Evolutionary conservation across 2,888 invertebrate species (phyloP), one percentile per base, ranked within the genome.

Genomic region (Rotaria macrura): DNA sequence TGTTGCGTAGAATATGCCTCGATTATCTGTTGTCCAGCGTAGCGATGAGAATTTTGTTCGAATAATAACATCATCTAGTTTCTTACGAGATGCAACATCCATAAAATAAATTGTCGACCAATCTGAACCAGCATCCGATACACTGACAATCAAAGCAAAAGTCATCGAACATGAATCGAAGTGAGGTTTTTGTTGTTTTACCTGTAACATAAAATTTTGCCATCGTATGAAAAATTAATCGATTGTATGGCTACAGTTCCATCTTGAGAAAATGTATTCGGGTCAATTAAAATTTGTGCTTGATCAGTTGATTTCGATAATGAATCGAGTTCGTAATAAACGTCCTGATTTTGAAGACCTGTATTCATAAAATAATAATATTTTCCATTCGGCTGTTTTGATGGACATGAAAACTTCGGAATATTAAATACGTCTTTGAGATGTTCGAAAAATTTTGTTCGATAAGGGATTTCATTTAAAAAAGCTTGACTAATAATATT

Each of bases 401-500:
- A 93, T 0, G 97, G 97, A 88, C 95, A 94, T 3, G 95, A 94
- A 91, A 94, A 96, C 92, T 96, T 97, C n/a, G 96, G 95, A 91
- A 95, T 97, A 91, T 99, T 95, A 96, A 96, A 97, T 49, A 97
- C 92, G 88, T 95, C 94, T 0, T 95, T 96, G 49, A 98, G 92
- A 87, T 95, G 92, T 87, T 47, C 65, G 34, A 49, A 34, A 72
- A 84, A 85, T 84, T 86, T 54, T 52, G 40, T 34, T 40, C 85
- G 49, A 57, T 85, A 85, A 52, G 85, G 49, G 83, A 72, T 84
- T 23, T 85, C 93, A 88, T 95, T 93, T 40, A 99, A 92, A 91
- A 94, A 97, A 0, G 96, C 96, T 87, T 93, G 92, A 14, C 96
- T 95, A 83, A 98, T 93, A 79, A 93, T 93, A 92, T 98, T 98